phyloP scores from a whole-genome alignment of 2,113 vertebrate species.

The Deroptyus accipitrinus region DNA sequence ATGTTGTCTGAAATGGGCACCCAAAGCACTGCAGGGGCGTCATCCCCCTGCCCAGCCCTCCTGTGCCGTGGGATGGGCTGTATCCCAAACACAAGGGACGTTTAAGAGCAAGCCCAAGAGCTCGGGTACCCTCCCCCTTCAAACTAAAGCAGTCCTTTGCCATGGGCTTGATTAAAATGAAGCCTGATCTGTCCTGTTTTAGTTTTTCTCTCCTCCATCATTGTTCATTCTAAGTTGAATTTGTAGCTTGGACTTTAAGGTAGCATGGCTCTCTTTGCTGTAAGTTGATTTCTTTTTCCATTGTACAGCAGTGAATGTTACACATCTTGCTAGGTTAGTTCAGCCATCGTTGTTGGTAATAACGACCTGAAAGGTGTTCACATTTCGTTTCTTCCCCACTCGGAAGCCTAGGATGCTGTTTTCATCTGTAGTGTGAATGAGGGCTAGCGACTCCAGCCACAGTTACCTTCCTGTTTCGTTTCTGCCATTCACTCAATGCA shows the following conservation, averaged over 20 bases:
- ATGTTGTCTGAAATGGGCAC: background rate
- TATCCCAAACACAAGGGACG: accelerated
- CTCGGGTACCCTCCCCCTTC: background rate
- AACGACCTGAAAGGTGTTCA: slow-evolving; percentile 94
- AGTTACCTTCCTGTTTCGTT: slow-evolving; percentile 65
- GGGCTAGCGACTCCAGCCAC: slow-evolving; percentile 79
- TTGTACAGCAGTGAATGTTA: slow-evolving; percentile 91
- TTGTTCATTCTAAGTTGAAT: slow-evolving; percentile 81
- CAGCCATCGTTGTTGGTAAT: slow-evolving; percentile 86
- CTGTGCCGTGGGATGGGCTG: accelerated
- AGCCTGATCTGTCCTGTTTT: slow-evolving; percentile 64
- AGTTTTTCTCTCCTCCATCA: slow-evolving; percentile 62
- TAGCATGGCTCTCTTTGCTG: slow-evolving; percentile 95
- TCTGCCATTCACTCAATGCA: slow-evolving; percentile 76
- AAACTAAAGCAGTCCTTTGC: background rate
- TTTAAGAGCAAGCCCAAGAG: background rate
- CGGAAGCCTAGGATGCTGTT: slow-evolving; percentile 56
- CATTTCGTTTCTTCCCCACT: slow-evolving; percentile 60
- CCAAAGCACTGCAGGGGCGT: background rate
- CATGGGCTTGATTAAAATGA: slow-evolving; percentile 71
- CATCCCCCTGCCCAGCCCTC: background rate
- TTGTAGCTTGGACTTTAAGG: slow-evolving; percentile 98
- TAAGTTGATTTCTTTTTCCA: slow-evolving; percentile 76
- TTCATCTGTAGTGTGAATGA: slow-evolving; percentile 75
- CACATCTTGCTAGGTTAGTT: slow-evolving; percentile 91